Evolutionary conservation across 2,888 invertebrate genomes (phyloP).

Genomic region (Invenusta paracnida): DNA sequence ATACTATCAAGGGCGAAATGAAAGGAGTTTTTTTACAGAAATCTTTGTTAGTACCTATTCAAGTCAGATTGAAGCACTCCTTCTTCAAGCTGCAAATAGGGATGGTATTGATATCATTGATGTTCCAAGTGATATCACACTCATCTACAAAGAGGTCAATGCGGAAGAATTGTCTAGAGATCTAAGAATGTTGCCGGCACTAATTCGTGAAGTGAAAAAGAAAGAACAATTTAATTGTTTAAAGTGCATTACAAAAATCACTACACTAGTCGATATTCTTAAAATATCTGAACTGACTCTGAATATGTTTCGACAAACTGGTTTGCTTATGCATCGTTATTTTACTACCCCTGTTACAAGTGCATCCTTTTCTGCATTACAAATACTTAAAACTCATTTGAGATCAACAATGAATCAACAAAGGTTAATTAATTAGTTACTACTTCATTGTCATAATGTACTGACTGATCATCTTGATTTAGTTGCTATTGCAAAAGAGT

Average conservation of each 20-base stretch:
- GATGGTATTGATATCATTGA: neutral
- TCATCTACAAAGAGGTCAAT: neutral
- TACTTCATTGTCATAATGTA: constrained; percentile 2
- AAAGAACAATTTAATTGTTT: constrained; percentile 17
- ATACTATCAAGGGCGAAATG: constrained; percentile 2
- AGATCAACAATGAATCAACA: neutral
- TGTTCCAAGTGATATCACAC: constrained; percentile 1
- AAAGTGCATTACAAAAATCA: constrained; percentile 17
- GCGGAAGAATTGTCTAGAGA: constrained; percentile 10
- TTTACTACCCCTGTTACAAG: constrained; percentile 22
- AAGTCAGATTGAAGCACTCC: neutral
- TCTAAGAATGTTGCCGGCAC: constrained; percentile 14
- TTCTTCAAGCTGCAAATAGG: neutral
- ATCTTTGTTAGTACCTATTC: neutral
- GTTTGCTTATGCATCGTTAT: constrained; percentile 10
- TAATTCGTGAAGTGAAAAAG: neutral
- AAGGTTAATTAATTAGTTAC: constrained; percentile 10
- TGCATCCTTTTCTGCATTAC: constrained; percentile 7
- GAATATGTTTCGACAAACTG: neutral
- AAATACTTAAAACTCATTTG: constrained; percentile 1
- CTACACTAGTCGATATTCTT: constrained; percentile 4
- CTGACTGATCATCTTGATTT: constrained; percentile 8
- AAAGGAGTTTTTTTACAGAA: neutral
- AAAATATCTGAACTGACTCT: constrained; percentile 12
- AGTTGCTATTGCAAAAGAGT: neutral